Evolutionary conservation across 2,888 invertebrate species (phyloP).

Genomic region (Gryllus longicercus): DNA sequence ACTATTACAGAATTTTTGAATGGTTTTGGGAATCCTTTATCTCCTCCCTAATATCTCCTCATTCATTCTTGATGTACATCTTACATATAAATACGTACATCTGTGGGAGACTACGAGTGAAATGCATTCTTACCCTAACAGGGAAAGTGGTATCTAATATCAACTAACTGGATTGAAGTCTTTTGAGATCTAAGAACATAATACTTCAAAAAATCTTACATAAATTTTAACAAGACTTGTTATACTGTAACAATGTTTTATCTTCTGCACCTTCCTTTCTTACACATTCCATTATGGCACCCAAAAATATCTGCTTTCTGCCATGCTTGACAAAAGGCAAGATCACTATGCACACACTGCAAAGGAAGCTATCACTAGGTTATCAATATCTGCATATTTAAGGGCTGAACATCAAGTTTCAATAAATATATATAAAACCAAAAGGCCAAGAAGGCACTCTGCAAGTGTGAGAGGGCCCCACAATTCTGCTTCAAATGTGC

Average conservation of each 20-base stretch:
- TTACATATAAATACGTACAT: constrained; percentile 21
- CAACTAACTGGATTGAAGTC: constrained; percentile 28
- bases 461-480: constrained; percentile 5
- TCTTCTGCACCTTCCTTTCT: constrained; percentile 29
- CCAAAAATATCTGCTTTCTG: constrained; percentile 17
- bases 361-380: not conserved
- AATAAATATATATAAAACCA: constrained; percentile 17
- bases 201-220: constrained; percentile 29
- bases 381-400: constrained; percentile 9
- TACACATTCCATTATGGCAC: constrained; percentile 31
- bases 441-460: constrained; percentile 17
- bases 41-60: constrained; percentile 21
- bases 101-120: constrained; percentile 11
- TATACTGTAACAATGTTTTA: constrained; percentile 19
- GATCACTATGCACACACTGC: constrained; percentile 17
- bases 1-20: constrained; percentile 19
- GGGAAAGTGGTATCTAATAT: constrained; percentile 32
- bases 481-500: constrained; percentile 17
- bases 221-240: constrained; percentile 11
- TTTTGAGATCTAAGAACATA: constrained; percentile 34
- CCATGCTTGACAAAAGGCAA: constrained; percentile 17
- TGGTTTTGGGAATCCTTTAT: constrained; percentile 12
- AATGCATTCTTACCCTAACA: constrained; percentile 21
- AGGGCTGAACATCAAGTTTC: not conserved
- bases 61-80: constrained; percentile 24